These are phyloP conservation scores for Cephus pulcher DNA, from an alignment of 2,888 invertebrate genomes.

Conservation along the genomic window DNA sequence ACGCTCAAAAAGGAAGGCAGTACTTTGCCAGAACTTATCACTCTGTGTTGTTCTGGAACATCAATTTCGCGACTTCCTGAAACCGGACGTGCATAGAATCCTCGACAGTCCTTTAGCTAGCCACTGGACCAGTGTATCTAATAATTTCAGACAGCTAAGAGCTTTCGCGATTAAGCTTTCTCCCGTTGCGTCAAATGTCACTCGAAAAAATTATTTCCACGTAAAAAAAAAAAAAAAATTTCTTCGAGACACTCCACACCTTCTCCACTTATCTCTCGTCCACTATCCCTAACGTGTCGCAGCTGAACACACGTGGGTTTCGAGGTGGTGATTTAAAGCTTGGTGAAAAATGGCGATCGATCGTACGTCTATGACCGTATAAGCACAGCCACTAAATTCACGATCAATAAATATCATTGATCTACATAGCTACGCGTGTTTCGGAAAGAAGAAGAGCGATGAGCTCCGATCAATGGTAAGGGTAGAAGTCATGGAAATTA, in stretches of 20 bases:
- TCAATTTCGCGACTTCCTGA: background rate
- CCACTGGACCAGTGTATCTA: background rate
- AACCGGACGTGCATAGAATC: background rate
- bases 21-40: slow-evolving; percentile 7
- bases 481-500: background rate
- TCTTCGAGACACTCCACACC: background rate
- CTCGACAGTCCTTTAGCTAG: background rate
- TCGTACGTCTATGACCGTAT: background rate
- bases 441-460: background rate
- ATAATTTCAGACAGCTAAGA: background rate
- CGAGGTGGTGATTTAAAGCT: background rate
- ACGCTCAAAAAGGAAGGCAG: background rate
- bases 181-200: background rate
- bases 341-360: background rate
- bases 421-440: background rate
- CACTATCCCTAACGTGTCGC: background rate
- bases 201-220: background rate
- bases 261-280: background rate
- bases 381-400: background rate
- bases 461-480: background rate
- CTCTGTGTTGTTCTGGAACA: background rate
- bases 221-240: background rate
- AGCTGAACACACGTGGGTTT: background rate
- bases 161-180: background rate
- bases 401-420: background rate